Evolutionary conservation across 2,888 invertebrate genomes (phyloP).

Genomic region (Acleris cristana): DNA sequence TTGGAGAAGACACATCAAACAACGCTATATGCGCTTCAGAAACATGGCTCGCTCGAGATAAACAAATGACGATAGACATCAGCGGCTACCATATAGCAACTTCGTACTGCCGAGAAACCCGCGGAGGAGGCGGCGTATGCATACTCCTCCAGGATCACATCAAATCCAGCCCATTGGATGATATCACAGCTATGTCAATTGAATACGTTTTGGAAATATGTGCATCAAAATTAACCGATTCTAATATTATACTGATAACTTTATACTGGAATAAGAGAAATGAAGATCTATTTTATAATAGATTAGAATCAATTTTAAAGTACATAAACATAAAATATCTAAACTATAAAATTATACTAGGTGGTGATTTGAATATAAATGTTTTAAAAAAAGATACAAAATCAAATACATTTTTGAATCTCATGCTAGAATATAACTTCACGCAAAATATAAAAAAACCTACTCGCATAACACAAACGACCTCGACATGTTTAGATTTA

Average conservation of each 20-base stretch:
- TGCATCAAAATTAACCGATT: background rate
- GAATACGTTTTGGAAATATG: background rate
- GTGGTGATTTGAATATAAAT: conserved; percentile 22
- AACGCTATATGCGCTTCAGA: background rate
- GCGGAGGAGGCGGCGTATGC: background rate
- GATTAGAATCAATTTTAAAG: conserved; percentile 6
- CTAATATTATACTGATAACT: background rate
- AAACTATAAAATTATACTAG: conserved; percentile 8
- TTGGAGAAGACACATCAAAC: background rate
- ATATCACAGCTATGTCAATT: background rate
- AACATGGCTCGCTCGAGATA: background rate
- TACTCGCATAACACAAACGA: conserved; percentile 9
- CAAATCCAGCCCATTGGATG: background rate
- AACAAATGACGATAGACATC: background rate
- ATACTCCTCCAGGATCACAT: background rate
- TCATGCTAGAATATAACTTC: background rate
- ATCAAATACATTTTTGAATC: background rate
- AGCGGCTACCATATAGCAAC: background rate
- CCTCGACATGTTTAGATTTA: conserved; percentile 17
- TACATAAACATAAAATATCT: conserved; percentile 6
- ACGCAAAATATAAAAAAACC: conserved; percentile 17
- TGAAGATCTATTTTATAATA: conserved; percentile 10
- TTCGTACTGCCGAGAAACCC: background rate
- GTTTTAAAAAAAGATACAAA: conserved; percentile 2
- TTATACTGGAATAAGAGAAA: conserved; percentile 1